These are phyloP conservation scores for Microplitis manilae DNA, from an alignment of 2,888 invertebrate species.

Conservation along the genomic window DNA sequence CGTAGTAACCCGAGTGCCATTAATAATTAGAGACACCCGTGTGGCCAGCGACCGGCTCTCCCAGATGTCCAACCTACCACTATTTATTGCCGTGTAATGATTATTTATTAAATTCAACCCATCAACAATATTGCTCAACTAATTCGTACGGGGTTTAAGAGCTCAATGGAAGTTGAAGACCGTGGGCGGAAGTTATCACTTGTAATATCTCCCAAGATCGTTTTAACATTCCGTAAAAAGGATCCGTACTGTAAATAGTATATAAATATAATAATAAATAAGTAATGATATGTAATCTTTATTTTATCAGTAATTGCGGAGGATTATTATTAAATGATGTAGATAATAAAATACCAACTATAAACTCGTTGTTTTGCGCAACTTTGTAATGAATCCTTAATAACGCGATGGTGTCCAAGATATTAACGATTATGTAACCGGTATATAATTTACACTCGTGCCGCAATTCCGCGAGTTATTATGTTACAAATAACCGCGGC, in stretches of 20 bases:
- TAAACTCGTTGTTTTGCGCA: not conserved
- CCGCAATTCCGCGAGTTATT: not conserved
- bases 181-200: not conserved
- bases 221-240: too few relatives aligned
- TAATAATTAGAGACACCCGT: constrained; percentile 53
- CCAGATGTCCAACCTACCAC: constrained; percentile 47
- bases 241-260: not conserved
- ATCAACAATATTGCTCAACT: constrained; percentile 60
- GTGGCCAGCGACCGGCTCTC: constrained; percentile 39
- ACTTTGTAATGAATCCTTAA: not conserved
- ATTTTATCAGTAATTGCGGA: not conserved
- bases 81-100: constrained; percentile 69
- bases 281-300: not conserved
- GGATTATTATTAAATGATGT: not conserved
- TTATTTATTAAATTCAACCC: constrained; percentile 67
- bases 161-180: not conserved
- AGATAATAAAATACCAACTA: not conserved
- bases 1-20: constrained; percentile 38
- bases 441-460: not conserved
- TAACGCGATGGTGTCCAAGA: not conserved
- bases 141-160: constrained; percentile 41
- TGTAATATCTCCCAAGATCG: not conserved
- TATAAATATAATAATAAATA: not conserved
- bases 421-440: not conserved
- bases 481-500: constrained; percentile 13